Evolutionary conservation across 2,113 vertebrate genomes (phyloP).

Genomic region (Neofelis nebulosa): DNA sequence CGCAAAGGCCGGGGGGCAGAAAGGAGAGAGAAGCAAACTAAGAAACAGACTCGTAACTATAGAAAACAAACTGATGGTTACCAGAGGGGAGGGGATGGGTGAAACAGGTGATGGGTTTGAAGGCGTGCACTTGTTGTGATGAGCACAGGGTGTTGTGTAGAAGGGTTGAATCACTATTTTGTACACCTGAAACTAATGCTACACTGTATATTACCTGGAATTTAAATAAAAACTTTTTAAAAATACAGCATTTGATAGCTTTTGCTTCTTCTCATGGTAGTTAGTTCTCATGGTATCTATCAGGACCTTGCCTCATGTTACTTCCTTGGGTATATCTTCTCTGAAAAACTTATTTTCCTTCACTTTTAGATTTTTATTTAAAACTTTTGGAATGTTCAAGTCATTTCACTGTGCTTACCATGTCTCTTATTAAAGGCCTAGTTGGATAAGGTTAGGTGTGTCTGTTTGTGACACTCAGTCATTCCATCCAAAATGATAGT

Average conservation of each 20-base stretch:
- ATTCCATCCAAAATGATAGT: neutral
- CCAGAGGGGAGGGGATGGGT: neutral
- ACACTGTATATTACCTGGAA: neutral
- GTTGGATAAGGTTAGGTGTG: neutral
- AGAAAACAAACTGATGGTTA: neutral
- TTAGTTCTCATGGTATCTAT: neutral
- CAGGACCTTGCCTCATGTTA: neutral
- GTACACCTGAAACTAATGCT: neutral
- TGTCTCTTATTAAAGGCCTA: neutral
- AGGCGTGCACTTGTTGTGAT: neutral
- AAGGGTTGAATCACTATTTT: neutral
- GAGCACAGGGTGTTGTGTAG: neutral
- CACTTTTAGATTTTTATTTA: neutral
- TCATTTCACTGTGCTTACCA: neutral
- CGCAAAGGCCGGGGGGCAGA: neutral
- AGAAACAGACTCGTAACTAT: neutral
- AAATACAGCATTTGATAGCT: neutral
- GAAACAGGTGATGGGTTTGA: neutral
- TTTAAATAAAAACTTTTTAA: neutral
- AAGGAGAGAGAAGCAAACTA: neutral
- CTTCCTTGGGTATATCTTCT: neutral
- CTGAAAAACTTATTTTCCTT: neutral
- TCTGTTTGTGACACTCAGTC: neutral
- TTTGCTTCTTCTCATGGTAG: neutral
- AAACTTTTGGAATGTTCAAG: neutral